These are phyloP conservation scores for Triops longicaudatus DNA, from an alignment of 1,140 invertebrate species.

Conservation along the genomic window DNA sequence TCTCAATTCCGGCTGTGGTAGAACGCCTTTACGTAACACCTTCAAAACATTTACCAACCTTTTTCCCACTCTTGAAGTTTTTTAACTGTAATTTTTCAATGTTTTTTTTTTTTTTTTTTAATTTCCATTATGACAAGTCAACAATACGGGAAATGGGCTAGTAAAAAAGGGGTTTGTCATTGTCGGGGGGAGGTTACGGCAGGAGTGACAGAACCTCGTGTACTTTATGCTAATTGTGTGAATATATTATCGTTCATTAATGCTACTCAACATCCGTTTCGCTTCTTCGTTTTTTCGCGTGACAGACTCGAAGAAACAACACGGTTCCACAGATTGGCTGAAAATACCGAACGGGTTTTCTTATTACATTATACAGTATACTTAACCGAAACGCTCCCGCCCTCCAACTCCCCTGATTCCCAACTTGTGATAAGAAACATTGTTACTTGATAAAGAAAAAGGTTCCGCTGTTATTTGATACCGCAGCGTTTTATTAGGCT, in stretches of 20 bases:
- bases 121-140: neutral
- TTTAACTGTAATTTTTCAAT: too few species aligned
- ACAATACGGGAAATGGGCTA: neutral
- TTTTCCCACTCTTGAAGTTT: too few species aligned
- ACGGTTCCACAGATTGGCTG: neutral
- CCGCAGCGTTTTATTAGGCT: neutral
- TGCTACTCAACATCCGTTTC: constrained; percentile 3
- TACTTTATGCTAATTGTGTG: neutral
- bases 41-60: neutral
- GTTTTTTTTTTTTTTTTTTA: neutral
- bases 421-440: neutral
- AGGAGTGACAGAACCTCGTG: neutral
- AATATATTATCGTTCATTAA: neutral
- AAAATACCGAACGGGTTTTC: neutral
- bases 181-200: neutral
- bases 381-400: neutral
- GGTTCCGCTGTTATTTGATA: constrained; percentile 8
- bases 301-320: neutral
- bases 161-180: neutral
- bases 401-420: neutral
- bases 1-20: neutral
- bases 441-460: neutral
- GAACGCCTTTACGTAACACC: neutral
- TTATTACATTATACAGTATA: neutral
- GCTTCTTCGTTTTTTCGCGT: neutral